Conservation (phyloP, 2,113 vertebrate species). For the Rhagologus leucostigma region DNA sequence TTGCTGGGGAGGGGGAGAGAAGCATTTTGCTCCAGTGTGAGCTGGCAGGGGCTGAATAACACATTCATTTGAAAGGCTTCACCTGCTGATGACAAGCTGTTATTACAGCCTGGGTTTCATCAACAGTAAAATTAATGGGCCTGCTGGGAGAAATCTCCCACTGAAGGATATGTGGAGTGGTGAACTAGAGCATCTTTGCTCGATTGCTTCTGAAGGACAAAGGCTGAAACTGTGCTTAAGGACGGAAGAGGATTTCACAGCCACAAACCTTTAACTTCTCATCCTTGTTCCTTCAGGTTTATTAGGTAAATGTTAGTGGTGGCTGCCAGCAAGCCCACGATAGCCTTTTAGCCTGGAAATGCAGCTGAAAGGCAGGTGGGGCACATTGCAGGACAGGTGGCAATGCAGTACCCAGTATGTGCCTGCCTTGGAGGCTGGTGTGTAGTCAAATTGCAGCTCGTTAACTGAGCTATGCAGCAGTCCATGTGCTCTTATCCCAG, state of each 20-base stretch:
- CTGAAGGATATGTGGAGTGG: background rate
- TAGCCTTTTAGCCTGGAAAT: background rate
- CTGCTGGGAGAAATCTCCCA: background rate
- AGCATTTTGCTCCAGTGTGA: background rate
- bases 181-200: background rate
- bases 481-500: background rate
- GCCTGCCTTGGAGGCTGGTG: background rate
- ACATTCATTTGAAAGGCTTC: background rate
- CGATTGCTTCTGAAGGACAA: background rate
- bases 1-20: background rate
- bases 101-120: slow-evolving; percentile 3
- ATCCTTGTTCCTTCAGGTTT: background rate
- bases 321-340: rapidly evolving
- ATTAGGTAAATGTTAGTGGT: background rate
- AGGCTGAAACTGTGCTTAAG: background rate
- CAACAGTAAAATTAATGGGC: background rate
- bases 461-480: background rate
- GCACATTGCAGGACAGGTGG: background rate
- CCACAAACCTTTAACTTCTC: background rate
- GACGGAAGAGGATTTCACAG: background rate
- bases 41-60: background rate
- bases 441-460: background rate
- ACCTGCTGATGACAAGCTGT: slow-evolving; percentile 23
- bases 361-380: background rate
- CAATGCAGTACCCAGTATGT: rapidly evolving